Percentiles rank a stretch among this genome's conserved stretches.
phyloP scores from a whole-genome alignment of 1,140 invertebrate genomes.

The Hylaeus anthracinus region DNA sequence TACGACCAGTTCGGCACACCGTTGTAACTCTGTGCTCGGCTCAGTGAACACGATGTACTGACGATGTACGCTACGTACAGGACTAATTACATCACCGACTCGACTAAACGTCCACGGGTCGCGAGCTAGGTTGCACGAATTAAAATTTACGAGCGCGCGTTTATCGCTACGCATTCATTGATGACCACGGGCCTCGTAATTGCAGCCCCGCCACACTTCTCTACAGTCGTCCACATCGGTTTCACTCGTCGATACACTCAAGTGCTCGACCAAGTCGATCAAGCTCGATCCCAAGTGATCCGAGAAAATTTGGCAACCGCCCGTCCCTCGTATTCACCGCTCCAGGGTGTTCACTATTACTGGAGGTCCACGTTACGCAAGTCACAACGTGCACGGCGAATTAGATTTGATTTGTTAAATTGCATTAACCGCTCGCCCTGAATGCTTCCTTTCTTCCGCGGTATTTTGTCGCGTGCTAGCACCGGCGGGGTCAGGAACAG shows the following conservation, averaged over 20 bases:
- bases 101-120: constrained; percentile 10
- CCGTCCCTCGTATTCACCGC: neutral
- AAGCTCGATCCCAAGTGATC: too few relatives aligned
- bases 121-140: constrained; percentile 39
- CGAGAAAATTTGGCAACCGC: too few relatives aligned
- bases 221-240: too few relatives aligned
- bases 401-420: constrained; percentile 60
- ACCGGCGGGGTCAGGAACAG: constrained; percentile 73
- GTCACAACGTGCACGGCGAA: constrained; percentile 6
- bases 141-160: constrained; percentile 33
- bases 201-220: too few relatives aligned
- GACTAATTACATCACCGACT: constrained; percentile 53
- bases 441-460: constrained; percentile 39
- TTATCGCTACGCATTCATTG: constrained; percentile 45
- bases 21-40: constrained; percentile 26
- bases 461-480: constrained; percentile 42
- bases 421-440: constrained; percentile 35
- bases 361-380: constrained; percentile 22
- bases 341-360: constrained; percentile 3
- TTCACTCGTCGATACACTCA: too few relatives aligned
- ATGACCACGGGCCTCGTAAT: neutral
- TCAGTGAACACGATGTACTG: constrained; percentile 32
- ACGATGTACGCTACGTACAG: constrained; percentile 34
- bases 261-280: too few relatives aligned
- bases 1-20: constrained; percentile 9